Evolutionary conservation across 2,888 invertebrate genomes (phyloP).

Genomic region (Ichneumoninae sp.): DNA sequence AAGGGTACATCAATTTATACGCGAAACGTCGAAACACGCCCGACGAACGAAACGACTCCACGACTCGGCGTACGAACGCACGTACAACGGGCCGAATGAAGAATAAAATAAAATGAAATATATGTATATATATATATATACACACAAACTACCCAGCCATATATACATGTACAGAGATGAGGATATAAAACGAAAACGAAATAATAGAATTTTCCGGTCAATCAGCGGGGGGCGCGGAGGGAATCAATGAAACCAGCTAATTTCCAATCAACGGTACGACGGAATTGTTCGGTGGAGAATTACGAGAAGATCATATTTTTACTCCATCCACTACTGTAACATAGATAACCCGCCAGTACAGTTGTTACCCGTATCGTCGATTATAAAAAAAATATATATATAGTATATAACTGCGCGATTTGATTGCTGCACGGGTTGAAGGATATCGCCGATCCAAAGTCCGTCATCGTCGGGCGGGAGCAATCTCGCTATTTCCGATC

Average conservation of each 20-base stretch:
- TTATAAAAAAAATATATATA: neutral
- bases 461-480: slow-evolving; percentile 17
- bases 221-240: slow-evolving; percentile 15
- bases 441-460: slow-evolving; percentile 17
- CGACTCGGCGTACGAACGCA: slow-evolving; percentile 27
- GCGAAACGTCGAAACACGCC: slow-evolving; percentile 53
- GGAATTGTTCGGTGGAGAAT: neutral
- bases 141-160: slow-evolving; percentile 13
- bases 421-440: neutral
- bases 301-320: slow-evolving; percentile 4
- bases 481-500: slow-evolving; percentile 28
- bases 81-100: slow-evolving; percentile 39
- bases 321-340: neutral
- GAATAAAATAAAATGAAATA: slow-evolving; percentile 52
- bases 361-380: neutral
- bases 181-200: slow-evolving; percentile 14
- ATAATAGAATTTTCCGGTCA: slow-evolving; percentile 36
- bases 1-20: slow-evolving; percentile 66
- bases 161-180: slow-evolving; percentile 6
- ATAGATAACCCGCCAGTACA: neutral
- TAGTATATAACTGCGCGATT: neutral
- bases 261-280: neutral
- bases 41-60: slow-evolving; percentile 6
- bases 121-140: slow-evolving; percentile 19
- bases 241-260: neutral